Conservation (phyloP, 2,113 vertebrate genomes). For the Thinocorus orbignyianus region DNA sequence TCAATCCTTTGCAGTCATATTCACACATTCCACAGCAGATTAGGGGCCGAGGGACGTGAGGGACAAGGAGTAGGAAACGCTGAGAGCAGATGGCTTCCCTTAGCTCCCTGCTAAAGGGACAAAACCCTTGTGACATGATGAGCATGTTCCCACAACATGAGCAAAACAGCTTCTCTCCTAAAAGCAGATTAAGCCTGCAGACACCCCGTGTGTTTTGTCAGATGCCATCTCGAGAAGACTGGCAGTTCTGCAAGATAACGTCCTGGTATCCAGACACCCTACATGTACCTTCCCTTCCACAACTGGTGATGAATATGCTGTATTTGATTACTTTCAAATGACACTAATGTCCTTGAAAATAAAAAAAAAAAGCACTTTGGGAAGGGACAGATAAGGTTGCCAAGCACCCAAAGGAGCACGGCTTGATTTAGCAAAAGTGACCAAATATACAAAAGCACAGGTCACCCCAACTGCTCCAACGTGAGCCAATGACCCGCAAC, state of each 20-base stretch:
- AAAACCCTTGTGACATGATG: background rate
- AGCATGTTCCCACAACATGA: background rate
- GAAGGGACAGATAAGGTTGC: background rate
- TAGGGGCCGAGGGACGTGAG: background rate
- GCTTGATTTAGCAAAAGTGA: background rate
- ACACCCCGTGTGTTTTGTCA: rapidly evolving
- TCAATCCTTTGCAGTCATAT: background rate
- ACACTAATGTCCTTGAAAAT: background rate
- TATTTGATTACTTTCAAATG: background rate
- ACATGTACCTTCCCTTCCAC: background rate
- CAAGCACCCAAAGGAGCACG: background rate
- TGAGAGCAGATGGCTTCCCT: background rate
- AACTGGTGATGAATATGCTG: background rate
- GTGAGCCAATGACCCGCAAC: background rate
- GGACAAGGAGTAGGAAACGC: background rate
- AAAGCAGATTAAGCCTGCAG: background rate
- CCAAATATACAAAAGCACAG: background rate
- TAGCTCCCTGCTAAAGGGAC: background rate
- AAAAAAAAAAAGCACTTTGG: background rate
- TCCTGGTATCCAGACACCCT: background rate
- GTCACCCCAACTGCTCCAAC: background rate
- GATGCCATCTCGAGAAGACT: background rate
- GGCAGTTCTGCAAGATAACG: background rate
- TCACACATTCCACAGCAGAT: background rate
- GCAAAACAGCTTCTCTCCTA: background rate